Evolutionary conservation across 1,140 invertebrate genomes (phyloP).

Genomic region (Pollicipes pollicipes): DNA sequence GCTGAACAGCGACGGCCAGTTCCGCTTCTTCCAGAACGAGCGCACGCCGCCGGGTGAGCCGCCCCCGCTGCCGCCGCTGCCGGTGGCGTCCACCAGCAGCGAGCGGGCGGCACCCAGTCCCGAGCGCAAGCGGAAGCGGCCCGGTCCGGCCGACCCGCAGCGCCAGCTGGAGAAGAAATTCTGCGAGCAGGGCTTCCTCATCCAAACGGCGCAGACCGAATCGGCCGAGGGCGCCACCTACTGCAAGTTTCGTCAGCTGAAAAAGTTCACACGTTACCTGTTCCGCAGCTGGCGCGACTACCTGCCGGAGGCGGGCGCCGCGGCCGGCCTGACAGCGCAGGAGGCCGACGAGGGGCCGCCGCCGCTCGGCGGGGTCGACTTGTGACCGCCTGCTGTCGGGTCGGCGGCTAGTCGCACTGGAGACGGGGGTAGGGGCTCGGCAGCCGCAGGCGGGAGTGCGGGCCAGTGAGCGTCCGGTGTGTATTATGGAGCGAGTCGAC

Average conservation of each 20-base stretch:
- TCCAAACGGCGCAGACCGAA: conserved; percentile 78
- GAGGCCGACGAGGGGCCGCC: no score
- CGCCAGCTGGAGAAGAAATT: conserved; percentile 70
- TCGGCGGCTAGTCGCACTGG: neutral
- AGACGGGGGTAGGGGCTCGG: no score
- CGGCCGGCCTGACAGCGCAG: neutral
- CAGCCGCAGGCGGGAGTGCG: neutral
- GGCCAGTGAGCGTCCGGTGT: neutral
- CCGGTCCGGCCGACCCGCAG: conserved; percentile 11
- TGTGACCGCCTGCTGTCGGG: neutral
- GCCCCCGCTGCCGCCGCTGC: no score
- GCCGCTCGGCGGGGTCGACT: neutral
- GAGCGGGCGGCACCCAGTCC: neutral
- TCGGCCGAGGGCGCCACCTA: conserved; percentile 81
- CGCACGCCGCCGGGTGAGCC: neutral
- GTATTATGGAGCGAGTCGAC: neutral
- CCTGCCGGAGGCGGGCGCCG: conserved; percentile 40
- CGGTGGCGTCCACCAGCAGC: neutral
- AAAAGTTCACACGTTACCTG: conserved; percentile 78
- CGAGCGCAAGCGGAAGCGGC: conserved; percentile 8
- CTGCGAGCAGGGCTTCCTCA: conserved; percentile 76
- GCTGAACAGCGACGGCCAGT: conserved; percentile 66
- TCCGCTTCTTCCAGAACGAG: conserved; percentile 45
- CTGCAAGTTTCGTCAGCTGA: conserved; percentile 75
- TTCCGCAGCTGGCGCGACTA: conserved; percentile 87